phyloP scores from a whole-genome alignment of 2,113 vertebrate genomes.

The Apus apus region DNA sequence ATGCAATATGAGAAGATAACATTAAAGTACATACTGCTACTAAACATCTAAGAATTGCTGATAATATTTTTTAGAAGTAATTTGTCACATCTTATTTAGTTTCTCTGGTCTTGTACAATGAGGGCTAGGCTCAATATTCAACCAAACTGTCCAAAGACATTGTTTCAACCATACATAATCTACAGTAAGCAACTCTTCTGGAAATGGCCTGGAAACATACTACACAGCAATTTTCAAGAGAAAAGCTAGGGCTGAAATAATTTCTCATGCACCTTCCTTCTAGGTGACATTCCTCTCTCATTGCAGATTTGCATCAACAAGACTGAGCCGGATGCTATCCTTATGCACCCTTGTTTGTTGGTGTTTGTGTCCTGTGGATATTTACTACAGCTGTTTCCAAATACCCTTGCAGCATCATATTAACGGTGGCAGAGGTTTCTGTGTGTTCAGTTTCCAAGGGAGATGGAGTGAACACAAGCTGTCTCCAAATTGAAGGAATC shows the following conservation, averaged over 20 bases:
- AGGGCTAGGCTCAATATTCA: background rate
- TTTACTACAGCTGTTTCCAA: background rate
- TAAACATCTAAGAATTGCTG: background rate
- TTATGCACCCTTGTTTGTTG: constrained; percentile 39
- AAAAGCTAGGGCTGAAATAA: constrained; percentile 5
- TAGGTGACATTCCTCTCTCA: constrained; percentile 16
- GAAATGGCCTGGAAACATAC: constrained; percentile 12
- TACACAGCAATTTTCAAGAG: constrained; percentile 12
- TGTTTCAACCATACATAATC: background rate
- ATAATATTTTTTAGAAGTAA: background rate
- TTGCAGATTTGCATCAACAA: constrained; percentile 5
- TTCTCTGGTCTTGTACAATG: background rate
- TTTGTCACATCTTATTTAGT: background rate
- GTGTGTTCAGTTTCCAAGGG: background rate
- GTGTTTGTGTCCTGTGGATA: constrained; percentile 26
- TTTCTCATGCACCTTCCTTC: constrained; percentile 56
- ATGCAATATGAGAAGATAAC: background rate
- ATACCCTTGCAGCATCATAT: background rate
- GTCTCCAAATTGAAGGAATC: constrained; percentile 45
- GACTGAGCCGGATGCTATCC: background rate
- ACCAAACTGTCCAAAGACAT: background rate
- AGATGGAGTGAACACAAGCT: background rate
- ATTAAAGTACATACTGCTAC: background rate
- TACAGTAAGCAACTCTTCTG: background rate
- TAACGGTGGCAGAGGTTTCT: constrained; percentile 25